Base-by-base conservation (phyloP, 2,113 vertebrate genomes). In the Pristiophorus japonicus region DNA sequence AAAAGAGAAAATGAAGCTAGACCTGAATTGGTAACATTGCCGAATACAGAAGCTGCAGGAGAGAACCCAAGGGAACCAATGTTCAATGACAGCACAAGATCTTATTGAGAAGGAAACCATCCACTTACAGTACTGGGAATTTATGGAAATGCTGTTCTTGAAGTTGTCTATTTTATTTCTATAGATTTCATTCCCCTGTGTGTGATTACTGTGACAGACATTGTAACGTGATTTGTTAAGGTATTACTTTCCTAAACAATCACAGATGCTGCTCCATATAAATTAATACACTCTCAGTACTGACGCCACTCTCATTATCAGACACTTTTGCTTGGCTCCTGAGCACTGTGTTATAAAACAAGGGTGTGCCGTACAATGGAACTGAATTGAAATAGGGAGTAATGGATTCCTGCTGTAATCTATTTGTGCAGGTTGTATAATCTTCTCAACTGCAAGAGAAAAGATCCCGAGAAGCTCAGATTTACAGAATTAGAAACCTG, bases 291-390 rank as follows among this genome's bases (percentile, higher is more conserved):
- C 75, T 81, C n/a, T 18, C 75, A 81, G 75, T 81, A 78, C 75
- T 78, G 75, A 81, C n/a, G 75, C 75, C 75, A 81, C 16, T 34
- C 75, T 81, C 75, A 81, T 81, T 81, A 81, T 81, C 75, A 81
- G 16, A 81, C n/a, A 81, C n/a, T 38, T 81, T 81, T 42, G n/a
- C 38, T 81, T 81, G 75, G 75, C 75, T 42, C 27, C 75, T 10
- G n/a, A 18, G 38, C 38, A 81, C 14, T 81, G 75, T 81, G 75
- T 81, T 42, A 81, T 42, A 38, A 8, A 81, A 81, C 75, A 81
- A 81, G 11, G n/a, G n/a, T 59, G 59, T 59, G 59, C 75, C 38
- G n/a, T 42, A 81, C 3, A 42, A 42, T 81, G 75, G 38, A 81
- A n/a, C 75, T 81, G 75, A 81, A 81, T 38, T 81, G n/a, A 81